These are phyloP conservation scores for Pherbina coryleti DNA, from an alignment of 2,888 invertebrate species.

Conservation along the genomic window DNA sequence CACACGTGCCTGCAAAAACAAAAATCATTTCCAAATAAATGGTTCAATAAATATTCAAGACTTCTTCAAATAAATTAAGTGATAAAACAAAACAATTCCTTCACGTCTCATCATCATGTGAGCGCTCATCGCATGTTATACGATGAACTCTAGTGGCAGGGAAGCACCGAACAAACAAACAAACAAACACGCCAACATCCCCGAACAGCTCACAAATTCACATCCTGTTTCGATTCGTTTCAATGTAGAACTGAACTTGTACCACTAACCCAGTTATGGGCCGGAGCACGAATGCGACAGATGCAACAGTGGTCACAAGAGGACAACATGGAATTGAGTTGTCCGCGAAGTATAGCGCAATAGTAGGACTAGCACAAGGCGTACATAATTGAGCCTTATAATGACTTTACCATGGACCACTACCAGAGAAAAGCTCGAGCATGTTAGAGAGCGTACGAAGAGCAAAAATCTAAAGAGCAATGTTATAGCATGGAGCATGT, in stretches of 20 bases:
- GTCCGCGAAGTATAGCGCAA: not conserved
- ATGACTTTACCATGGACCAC: no score
- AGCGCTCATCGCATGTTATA: not conserved
- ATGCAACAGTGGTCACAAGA: slow-evolving; percentile 47
- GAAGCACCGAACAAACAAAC: not conserved
- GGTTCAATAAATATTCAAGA: no score
- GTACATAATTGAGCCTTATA: no score
- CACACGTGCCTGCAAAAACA: no score
- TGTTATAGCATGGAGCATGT: no score
- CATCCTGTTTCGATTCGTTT: slow-evolving; percentile 39
- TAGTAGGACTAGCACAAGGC: not conserved
- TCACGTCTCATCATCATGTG: no score
- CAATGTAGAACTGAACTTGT: slow-evolving; percentile 62
- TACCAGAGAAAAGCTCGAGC: no score
- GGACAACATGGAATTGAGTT: slow-evolving; percentile 7
- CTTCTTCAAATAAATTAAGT: no score
- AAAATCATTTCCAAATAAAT: no score
- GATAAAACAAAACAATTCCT: no score
- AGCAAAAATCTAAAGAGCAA: no score
- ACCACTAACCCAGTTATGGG: slow-evolving; percentile 64
- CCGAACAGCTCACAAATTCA: slow-evolving; percentile 10
- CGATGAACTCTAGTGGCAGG: not conserved
- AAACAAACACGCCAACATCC: not conserved
- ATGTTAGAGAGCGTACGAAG: no score
- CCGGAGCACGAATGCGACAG: slow-evolving; percentile 12